Conservation (phyloP, 2,888 invertebrate genomes). For the Spodoptera exigua region DNA sequence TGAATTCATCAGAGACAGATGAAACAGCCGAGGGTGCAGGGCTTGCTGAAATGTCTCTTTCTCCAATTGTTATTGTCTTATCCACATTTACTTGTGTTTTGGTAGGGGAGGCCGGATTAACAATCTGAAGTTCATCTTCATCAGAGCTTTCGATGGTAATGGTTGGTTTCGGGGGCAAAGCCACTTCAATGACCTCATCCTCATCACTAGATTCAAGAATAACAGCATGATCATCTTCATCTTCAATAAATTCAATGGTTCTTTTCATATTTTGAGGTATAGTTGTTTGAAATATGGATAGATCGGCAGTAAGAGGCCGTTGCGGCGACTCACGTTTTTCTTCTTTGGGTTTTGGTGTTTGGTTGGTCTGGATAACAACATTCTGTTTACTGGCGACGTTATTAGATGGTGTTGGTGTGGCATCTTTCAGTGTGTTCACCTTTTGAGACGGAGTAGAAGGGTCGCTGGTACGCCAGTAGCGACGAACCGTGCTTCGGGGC, state of each 20-base stretch:
- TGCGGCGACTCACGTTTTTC: conserved; percentile 62
- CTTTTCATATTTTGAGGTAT: conserved; percentile 72
- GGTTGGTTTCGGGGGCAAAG: conserved; percentile 83
- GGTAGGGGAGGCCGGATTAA: conserved; percentile 58
- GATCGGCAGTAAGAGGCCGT: conserved; percentile 63
- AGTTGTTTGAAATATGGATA: conserved; percentile 76
- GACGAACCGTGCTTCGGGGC: conserved; percentile 75
- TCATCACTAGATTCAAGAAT: conserved; percentile 83
- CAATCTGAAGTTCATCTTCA: conserved; percentile 76
- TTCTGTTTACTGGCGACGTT: conserved; percentile 48
- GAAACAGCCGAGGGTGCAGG: conserved; percentile 86
- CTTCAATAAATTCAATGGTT: conserved; percentile 78
- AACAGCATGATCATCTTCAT: conserved; percentile 66
- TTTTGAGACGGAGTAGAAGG: conserved; percentile 71
- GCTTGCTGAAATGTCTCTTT: conserved; percentile 77
- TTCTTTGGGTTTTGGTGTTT: conserved; percentile 70
- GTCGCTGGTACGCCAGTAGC: conserved; percentile 80
- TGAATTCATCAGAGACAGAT: conserved; percentile 86
- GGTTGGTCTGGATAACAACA: conserved; percentile 53
- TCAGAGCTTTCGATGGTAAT: conserved; percentile 87
- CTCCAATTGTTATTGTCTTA: conserved; percentile 53
- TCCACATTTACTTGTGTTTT: conserved; percentile 57
- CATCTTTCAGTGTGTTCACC: conserved; percentile 66
- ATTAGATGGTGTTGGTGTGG: conserved; percentile 34
- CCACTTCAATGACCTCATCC: conserved; percentile 85